Evolutionary conservation across 1,140 invertebrate genomes (phyloP).

Genomic region (Cheumatopsyche charites): DNA sequence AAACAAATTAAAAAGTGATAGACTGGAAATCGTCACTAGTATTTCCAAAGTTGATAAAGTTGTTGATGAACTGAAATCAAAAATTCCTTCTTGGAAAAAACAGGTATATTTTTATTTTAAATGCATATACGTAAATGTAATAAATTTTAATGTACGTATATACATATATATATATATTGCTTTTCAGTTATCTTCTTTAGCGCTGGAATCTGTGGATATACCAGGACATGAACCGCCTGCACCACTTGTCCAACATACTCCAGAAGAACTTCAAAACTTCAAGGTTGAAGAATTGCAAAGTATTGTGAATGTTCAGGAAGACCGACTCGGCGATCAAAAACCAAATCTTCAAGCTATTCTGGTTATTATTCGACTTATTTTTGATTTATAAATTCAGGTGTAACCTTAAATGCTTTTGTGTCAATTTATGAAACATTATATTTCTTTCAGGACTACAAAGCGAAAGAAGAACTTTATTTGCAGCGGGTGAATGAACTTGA

Average conservation of each 20-base stretch:
- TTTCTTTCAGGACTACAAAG: slow-evolving; percentile 65
- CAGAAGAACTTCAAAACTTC: slow-evolving; percentile 73
- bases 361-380: slow-evolving; percentile 55
- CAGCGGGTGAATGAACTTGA: slow-evolving; percentile 81
- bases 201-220: slow-evolving; percentile 73
- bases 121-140: too few species aligned
- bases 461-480: slow-evolving; percentile 77
- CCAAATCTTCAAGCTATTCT: slow-evolving; percentile 83
- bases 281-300: slow-evolving; percentile 68
- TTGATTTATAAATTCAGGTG: slow-evolving; percentile 19
- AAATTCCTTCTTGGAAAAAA: slow-evolving; percentile 61
- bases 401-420: background rate
- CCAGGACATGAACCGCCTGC: slow-evolving; percentile 53
- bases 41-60: slow-evolving; percentile 68
- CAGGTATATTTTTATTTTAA: slow-evolving; percentile 52
- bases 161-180: background rate
- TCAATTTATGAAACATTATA: slow-evolving; percentile 29
- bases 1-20: slow-evolving; percentile 70
- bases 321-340: slow-evolving; percentile 71
- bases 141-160: too few species aligned
- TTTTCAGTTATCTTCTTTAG: slow-evolving; percentile 65
- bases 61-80: slow-evolving; percentile 69
- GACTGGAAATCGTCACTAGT: slow-evolving; percentile 79
- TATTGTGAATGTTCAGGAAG: slow-evolving; percentile 69
- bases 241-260: slow-evolving; percentile 64